Conservation (phyloP, 2,797 vertebrate genomes). For the Crocidura indochinensis region DNA sequence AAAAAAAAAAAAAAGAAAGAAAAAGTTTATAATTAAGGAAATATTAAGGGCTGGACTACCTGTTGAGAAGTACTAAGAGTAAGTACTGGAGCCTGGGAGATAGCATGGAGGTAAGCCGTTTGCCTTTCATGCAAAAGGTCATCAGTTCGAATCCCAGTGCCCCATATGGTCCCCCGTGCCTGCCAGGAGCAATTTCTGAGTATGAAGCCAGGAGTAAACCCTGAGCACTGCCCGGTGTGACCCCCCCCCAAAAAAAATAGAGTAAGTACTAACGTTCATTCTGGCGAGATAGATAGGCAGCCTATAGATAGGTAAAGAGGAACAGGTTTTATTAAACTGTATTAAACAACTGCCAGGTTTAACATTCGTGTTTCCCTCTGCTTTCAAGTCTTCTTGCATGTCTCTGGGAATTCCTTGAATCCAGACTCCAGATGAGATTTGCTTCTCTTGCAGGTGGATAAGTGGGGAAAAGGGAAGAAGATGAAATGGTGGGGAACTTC, state of each 20-base stretch:
- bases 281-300: neutral
- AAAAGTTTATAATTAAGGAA: neutral
- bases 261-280: too few species aligned
- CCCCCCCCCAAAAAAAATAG: too few species aligned
- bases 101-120: too few species aligned
- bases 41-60: neutral
- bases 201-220: too few species aligned
- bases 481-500: neutral
- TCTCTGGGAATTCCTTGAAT: neutral
- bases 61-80: neutral
- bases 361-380: neutral
- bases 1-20: conserved; percentile 2
- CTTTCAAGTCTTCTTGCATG: neutral
- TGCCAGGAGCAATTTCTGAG: too few species aligned
- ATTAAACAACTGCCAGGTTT: neutral
- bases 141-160: too few species aligned
- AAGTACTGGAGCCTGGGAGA: too few species aligned
- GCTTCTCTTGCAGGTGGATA: neutral
- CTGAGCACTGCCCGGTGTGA: too few species aligned
- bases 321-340: neutral
- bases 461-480: neutral
- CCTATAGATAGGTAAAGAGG: neutral
- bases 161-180: too few species aligned
- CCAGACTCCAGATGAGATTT: neutral
- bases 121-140: too few species aligned